These are phyloP conservation scores for Lithosia quadra DNA, from an alignment of 2,888 invertebrate species.

Conservation along the genomic window DNA sequence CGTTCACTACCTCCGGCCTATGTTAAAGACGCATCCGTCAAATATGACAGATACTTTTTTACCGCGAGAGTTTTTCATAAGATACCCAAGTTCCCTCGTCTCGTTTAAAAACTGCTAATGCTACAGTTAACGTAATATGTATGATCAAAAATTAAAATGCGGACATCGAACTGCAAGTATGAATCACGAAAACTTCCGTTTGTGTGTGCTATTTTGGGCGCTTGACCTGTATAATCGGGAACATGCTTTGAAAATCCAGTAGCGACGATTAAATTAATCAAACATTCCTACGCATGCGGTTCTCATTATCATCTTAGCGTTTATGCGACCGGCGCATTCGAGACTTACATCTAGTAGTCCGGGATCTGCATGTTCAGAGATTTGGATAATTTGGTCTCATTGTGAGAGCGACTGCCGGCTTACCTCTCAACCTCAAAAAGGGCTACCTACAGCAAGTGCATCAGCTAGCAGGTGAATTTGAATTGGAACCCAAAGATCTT, in stretches of 20 bases:
- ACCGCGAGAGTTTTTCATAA: constrained; percentile 22
- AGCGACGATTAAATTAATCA: constrained; percentile 61
- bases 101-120: not conserved
- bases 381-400: not conserved
- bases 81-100: constrained; percentile 13
- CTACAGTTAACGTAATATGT: constrained; percentile 19
- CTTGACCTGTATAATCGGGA: constrained; percentile 67
- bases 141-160: constrained; percentile 43
- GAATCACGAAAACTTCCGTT: constrained; percentile 73
- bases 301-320: constrained; percentile 46
- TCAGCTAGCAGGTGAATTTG: not conserved
- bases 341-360: not conserved
- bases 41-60: constrained; percentile 12
- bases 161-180: constrained; percentile 62
- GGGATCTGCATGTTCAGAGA: not conserved
- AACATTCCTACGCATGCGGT: constrained; percentile 43
- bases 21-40: constrained; percentile 43
- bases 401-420: too few relatives aligned
- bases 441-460: not conserved
- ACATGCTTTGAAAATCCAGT: constrained; percentile 63
- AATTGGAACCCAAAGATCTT: too few relatives aligned
- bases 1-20: constrained; percentile 67
- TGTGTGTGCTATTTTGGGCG: constrained; percentile 67
- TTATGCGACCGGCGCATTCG: constrained; percentile 12
- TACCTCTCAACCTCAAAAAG: not conserved